These are phyloP conservation scores for Philaenus spumarius DNA, from an alignment of 1,140 invertebrate genomes.

Conservation along the genomic window DNA sequence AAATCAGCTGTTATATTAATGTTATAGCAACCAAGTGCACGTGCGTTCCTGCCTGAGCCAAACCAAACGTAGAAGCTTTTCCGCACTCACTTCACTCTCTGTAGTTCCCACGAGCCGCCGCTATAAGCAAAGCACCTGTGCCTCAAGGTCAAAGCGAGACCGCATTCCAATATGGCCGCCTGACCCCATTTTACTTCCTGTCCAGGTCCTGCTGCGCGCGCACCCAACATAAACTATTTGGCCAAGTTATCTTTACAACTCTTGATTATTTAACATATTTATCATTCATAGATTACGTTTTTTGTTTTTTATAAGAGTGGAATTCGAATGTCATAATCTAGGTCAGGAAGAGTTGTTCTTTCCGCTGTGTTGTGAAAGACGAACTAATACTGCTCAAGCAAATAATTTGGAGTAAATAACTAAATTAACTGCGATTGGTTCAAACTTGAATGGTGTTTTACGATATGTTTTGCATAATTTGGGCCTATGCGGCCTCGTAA, in stretches of 20 bases:
- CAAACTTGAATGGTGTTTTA: too few species aligned
- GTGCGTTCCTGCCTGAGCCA: background rate
- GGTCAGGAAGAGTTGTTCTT: too few species aligned
- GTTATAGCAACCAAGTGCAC: background rate
- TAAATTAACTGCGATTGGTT: too few species aligned
- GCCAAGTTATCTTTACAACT: background rate
- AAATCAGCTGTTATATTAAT: background rate
- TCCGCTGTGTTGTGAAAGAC: too few species aligned
- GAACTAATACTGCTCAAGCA: too few species aligned
- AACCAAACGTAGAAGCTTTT: background rate
- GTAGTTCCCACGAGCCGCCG: constrained; percentile 5
- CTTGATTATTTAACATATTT: too few species aligned
- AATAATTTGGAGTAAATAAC: too few species aligned
- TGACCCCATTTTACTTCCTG: constrained; percentile 14
- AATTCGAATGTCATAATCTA: too few species aligned
- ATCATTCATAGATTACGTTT: too few species aligned
- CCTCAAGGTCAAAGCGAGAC: constrained; percentile 10
- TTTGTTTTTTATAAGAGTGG: too few species aligned
- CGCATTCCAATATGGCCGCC: constrained; percentile 16
- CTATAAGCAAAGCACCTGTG: background rate
- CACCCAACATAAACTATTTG: constrained; percentile 10
- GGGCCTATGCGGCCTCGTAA: too few species aligned
- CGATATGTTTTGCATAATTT: too few species aligned
- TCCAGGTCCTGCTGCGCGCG: background rate
- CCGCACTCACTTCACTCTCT: constrained; percentile 5